Conservation (phyloP, 2,888 invertebrate species). For the Polydesmus complanatus region DNA sequence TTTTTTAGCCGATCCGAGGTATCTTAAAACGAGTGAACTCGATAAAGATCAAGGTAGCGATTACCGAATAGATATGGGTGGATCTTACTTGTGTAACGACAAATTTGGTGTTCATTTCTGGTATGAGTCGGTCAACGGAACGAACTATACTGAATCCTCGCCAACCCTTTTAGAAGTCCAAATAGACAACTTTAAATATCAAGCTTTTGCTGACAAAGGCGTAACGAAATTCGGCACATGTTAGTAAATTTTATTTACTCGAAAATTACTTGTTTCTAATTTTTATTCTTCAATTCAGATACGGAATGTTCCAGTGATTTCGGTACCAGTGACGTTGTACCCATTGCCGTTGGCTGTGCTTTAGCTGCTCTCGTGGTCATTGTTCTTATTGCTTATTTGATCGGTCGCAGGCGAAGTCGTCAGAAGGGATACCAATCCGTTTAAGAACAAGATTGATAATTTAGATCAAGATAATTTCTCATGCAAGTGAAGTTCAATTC, state of each 20-base stretch:
- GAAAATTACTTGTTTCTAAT: background rate
- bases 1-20: too few species aligned
- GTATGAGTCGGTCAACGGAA: too few species aligned
- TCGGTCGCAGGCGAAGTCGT: constrained; percentile 72
- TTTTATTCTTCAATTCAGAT: background rate
- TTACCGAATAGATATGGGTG: background rate
- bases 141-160: too few species aligned
- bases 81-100: too few species aligned
- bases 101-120: too few species aligned
- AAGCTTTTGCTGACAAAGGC: background rate
- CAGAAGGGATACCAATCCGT: constrained; percentile 78
- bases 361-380: constrained; percentile 77
- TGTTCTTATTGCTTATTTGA: constrained; percentile 81
- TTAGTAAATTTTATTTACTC: background rate
- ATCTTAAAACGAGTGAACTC: too few species aligned
- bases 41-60: too few species aligned
- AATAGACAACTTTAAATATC: background rate
- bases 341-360: constrained; percentile 91
- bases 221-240: too few species aligned
- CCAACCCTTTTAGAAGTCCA: too few species aligned
- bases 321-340: constrained; percentile 64
- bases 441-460: constrained; percentile 33
- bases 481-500: background rate
- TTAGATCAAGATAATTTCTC: background rate
- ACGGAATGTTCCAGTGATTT: constrained; percentile 24